Evolutionary conservation across 2,888 invertebrate genomes (phyloP).

Genomic region (Phaonia tiefii): DNA sequence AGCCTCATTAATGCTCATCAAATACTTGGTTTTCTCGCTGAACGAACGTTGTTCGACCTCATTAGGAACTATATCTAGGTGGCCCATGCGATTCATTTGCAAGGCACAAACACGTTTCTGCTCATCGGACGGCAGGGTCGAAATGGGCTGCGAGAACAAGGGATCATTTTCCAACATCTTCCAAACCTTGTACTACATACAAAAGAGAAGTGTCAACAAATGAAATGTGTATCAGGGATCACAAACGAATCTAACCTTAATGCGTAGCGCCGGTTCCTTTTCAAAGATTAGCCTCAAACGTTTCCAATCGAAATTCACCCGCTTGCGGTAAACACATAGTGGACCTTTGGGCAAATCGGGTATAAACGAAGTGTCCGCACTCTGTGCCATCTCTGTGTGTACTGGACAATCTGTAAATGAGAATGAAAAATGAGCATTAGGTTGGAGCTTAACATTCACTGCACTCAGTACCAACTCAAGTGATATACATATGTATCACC

Average conservation of each 20-base stretch:
- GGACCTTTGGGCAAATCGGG: conserved; percentile 86
- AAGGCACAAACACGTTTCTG: conserved; percentile 87
- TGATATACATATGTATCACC: no score
- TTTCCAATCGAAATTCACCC: conserved; percentile 93
- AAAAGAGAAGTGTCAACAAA: conserved; percentile 46
- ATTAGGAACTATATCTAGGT: conserved; percentile 84
- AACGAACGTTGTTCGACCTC: conserved; percentile 84
- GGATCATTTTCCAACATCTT: conserved; percentile 89
- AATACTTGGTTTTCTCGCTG: conserved; percentile 85
- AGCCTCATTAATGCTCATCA: conserved; percentile 90
- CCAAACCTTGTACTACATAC: conserved; percentile 88
- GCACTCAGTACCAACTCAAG: no score
- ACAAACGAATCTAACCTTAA: conserved; percentile 90
- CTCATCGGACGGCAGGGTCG: conserved; percentile 86
- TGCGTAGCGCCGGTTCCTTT: conserved; percentile 87
- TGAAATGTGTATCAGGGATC: background rate
- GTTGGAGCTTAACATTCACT: background rate
- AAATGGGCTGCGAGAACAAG: conserved; percentile 85
- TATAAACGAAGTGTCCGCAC: conserved; percentile 83
- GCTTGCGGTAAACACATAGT: conserved; percentile 88
- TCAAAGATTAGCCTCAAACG: conserved; percentile 89
- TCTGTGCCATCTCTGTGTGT: conserved; percentile 73
- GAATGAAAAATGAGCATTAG: conserved; percentile 7
- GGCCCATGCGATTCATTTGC: conserved; percentile 85
- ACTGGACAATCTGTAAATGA: conserved; percentile 51